Conservation (phyloP, 2,797 vertebrate genomes). For the Phalloptychus januarius region DNA sequence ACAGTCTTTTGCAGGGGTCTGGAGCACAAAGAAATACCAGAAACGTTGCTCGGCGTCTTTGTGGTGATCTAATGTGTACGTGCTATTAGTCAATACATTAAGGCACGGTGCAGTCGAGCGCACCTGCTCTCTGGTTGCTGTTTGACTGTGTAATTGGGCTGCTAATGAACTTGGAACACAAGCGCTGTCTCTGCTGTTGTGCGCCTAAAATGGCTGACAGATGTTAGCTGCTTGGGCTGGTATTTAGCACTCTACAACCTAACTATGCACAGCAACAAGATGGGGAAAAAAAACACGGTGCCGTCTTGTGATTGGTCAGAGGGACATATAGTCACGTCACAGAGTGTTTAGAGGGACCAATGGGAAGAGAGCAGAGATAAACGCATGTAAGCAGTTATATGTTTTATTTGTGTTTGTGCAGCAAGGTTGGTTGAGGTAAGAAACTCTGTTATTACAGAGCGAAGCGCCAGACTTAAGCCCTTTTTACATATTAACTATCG, state of each 20-base stretch:
- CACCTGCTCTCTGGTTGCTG: constrained; percentile 51
- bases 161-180: constrained; percentile 75
- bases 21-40: constrained; percentile 58
- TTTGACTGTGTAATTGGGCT: constrained; percentile 67
- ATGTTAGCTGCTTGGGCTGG: constrained; percentile 78
- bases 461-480: constrained; percentile 31
- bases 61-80: constrained; percentile 45
- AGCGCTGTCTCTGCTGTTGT: constrained; percentile 75
- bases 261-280: constrained; percentile 78
- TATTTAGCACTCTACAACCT: constrained; percentile 82
- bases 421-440: constrained; percentile 56
- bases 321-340: constrained; percentile 9
- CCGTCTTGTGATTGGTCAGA: constrained; percentile 63
- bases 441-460: constrained; percentile 41
- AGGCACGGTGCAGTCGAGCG: constrained; percentile 42
- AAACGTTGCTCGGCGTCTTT: constrained; percentile 39
- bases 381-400: constrained; percentile 21
- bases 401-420: constrained; percentile 55
- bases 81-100: constrained; percentile 40
- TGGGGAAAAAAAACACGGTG: constrained; percentile 40
- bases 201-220: constrained; percentile 85
- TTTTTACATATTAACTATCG: constrained; percentile 18
- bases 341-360: constrained; percentile 59
- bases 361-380: constrained; percentile 30
- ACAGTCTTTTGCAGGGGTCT: constrained; percentile 61